Conservation (phyloP, 1,140 invertebrate genomes). For the Drosophila navojoa region DNA sequence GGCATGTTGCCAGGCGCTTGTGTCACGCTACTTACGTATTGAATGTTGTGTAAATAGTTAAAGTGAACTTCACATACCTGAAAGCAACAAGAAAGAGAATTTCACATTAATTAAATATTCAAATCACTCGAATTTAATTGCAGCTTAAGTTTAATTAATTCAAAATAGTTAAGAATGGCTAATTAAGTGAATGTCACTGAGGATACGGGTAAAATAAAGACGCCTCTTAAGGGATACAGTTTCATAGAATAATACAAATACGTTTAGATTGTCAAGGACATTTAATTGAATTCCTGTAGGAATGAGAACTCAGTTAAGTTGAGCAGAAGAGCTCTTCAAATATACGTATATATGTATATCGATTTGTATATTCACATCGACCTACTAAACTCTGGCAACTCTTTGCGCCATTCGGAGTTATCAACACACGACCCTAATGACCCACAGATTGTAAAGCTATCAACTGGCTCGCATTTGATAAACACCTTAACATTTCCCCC, state of each 20-base stretch:
- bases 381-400: too few species aligned
- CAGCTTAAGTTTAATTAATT: not conserved
- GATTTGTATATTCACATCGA: too few species aligned
- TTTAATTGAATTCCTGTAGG: too few species aligned
- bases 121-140: not conserved
- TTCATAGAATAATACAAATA: too few species aligned
- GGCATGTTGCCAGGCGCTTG: slow-evolving; percentile 16
- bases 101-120: slow-evolving; percentile 34
- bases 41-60: slow-evolving; percentile 3
- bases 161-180: not conserved
- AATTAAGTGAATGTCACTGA: too few species aligned
- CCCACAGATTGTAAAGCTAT: slow-evolving; percentile 24
- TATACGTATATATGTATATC: too few species aligned
- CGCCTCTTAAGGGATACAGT: too few species aligned
- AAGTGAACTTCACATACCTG: slow-evolving; percentile 59
- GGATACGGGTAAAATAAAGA: too few species aligned
- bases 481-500: slow-evolving; percentile 22
- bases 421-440: slow-evolving; percentile 10
- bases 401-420: not conserved
- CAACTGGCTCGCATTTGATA: slow-evolving; percentile 28
- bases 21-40: slow-evolving; percentile 54
- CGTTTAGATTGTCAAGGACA: too few species aligned
- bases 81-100: slow-evolving; percentile 31
- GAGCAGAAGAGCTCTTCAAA: too few species aligned
- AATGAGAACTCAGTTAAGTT: too few species aligned